These are phyloP conservation scores for Misgurnus mizolepis DNA, from an alignment of 2,113 vertebrate genomes.

Conservation along the genomic window DNA sequence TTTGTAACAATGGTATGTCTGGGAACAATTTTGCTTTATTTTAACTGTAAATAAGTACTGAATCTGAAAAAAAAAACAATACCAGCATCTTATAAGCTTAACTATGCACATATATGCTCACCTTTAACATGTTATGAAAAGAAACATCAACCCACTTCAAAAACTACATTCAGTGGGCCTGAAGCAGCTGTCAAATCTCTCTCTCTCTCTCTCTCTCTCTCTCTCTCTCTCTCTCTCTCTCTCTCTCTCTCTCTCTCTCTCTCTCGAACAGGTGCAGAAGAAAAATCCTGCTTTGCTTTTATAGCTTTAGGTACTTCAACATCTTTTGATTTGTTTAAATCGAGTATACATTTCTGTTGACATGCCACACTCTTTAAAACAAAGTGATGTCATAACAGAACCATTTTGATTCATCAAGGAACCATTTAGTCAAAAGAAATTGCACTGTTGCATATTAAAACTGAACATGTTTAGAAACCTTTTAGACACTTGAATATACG, in stretches of 20 bases:
- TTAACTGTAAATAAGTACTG: background rate
- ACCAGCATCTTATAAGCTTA: background rate
- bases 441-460: too few relatives aligned
- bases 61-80: background rate
- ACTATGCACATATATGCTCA: background rate
- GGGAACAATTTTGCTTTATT: too few relatives aligned
- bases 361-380: background rate
- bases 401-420: too few relatives aligned
- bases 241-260: background rate
- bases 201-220: too few relatives aligned
- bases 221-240: background rate
- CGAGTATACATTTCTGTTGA: slow-evolving; percentile 14
- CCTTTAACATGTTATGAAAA: background rate
- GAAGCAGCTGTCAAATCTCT: background rate
- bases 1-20: too few relatives aligned
- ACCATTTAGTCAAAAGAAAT: background rate
- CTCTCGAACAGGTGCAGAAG: slow-evolving; percentile 15
- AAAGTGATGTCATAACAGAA: too few relatives aligned
- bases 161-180: background rate
- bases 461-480: too few relatives aligned
- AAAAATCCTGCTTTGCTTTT: background rate
- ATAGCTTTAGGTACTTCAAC: background rate
- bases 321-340: slow-evolving; percentile 11
- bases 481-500: too few relatives aligned
- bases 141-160: background rate